Evolutionary conservation across 2,888 invertebrate genomes (phyloP).

Genomic region (Gymnosoma rotundatum): DNA sequence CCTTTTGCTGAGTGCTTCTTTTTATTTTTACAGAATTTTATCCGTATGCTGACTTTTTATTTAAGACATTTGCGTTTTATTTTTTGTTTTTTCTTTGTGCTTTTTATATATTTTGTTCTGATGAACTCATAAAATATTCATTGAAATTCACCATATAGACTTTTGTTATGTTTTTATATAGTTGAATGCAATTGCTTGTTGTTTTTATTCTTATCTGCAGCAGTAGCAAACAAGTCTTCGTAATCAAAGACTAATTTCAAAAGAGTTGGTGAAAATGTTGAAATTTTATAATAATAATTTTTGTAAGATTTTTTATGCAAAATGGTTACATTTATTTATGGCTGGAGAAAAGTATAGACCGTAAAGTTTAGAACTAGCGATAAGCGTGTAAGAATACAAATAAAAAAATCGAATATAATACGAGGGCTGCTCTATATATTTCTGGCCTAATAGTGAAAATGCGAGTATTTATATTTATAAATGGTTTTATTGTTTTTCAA

Average conservation of each 20-base stretch:
- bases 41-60: conserved; percentile 12
- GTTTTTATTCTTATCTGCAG: not conserved
- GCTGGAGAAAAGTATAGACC: no score
- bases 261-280: conserved; percentile 7
- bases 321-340: no score
- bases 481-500: no score
- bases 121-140: conserved; percentile 67
- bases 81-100: conserved; percentile 22
- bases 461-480: no score
- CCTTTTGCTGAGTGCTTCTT: conserved; percentile 71
- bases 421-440: no score
- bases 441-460: no score
- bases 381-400: no score
- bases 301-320: not conserved
- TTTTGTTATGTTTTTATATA: not conserved
- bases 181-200: conserved; percentile 7
- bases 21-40: conserved; percentile 27
- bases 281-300: not conserved
- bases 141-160: conserved; percentile 61
- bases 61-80: conserved; percentile 12
- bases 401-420: no score
- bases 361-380: no score
- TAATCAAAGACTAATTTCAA: conserved; percentile 50
- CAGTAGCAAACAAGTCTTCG: conserved; percentile 5
- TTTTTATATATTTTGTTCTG: conserved; percentile 29